Percentiles rank a stretch among this genome's conserved stretches.
Evolutionary conservation across 2,888 invertebrate species (phyloP).

Genomic region (Antheraea yamamai): DNA sequence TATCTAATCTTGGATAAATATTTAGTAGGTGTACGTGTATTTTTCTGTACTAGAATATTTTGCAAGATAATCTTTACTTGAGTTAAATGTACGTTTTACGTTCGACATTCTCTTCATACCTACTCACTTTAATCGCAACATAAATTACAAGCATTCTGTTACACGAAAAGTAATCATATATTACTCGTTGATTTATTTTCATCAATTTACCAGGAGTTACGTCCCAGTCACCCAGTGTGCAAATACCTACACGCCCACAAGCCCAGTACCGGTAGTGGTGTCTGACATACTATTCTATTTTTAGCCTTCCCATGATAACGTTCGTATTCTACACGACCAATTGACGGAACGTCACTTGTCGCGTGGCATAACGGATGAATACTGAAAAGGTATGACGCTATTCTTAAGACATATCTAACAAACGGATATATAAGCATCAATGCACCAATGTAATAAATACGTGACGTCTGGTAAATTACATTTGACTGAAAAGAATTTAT

Average conservation of each 20-base stretch:
- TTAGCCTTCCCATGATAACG: constrained; percentile 29
- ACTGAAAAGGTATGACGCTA: constrained; percentile 2
- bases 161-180: no score
- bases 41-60: no score
- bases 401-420: not conserved
- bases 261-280: constrained; percentile 9
- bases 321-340: constrained; percentile 15
- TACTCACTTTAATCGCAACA: no score
- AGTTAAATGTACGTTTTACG: no score
- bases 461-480: not conserved
- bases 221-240: constrained; percentile 63
- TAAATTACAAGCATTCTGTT: no score
- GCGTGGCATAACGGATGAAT: constrained; percentile 12
- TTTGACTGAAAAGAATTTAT: not conserved
- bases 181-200: no score
- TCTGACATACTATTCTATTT: constrained; percentile 41
- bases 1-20: no score
- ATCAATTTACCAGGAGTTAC: constrained; percentile 51
- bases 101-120: no score
- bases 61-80: no score
- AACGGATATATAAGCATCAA: not conserved
- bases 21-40: no score
- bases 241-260: constrained; percentile 47
- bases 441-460: not conserved
- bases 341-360: not conserved